phyloP scores from a whole-genome alignment of 2,113 vertebrate species.

The Nipponia nippon region DNA sequence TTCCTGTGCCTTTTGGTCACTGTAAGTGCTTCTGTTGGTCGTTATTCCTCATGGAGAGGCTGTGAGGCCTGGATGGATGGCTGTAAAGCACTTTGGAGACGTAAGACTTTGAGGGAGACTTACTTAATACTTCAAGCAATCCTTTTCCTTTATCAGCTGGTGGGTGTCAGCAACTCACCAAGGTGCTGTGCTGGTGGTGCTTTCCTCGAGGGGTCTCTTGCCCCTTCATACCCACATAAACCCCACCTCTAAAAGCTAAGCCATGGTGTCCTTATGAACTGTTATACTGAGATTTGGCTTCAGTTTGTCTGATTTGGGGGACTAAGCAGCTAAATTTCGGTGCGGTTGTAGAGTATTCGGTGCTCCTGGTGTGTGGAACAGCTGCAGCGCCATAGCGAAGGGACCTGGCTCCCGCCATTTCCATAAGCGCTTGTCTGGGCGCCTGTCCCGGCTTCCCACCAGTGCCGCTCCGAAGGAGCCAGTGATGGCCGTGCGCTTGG shows the following conservation, averaged over 20 bases:
- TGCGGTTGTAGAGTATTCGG: fast-evolving
- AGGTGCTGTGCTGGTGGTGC: neutral
- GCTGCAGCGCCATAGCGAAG: fast-evolving
- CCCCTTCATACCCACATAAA: fast-evolving
- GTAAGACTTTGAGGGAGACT: neutral
- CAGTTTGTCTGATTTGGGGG: neutral
- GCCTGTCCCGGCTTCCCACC: neutral
- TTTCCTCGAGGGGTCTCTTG: neutral
- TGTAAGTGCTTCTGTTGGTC: neutral
- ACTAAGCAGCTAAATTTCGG: fast-evolving
- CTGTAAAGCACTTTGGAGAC: neutral
- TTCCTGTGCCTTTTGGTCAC: neutral
- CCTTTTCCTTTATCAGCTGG: neutral
- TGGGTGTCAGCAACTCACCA: fast-evolving
- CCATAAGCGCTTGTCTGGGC: neutral
- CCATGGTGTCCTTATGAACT: neutral
- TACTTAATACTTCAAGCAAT: neutral
- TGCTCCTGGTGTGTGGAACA: neutral
- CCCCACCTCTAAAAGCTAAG: neutral
- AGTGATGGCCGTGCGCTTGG: fast-evolving
- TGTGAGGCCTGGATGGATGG: neutral
- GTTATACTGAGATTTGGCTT: neutral
- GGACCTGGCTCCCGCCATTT: neutral
- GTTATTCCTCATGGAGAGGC: neutral
- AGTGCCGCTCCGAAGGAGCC: neutral